Evolutionary conservation across 2,888 invertebrate genomes (phyloP).

Genomic region (Trilocha varians): DNA sequence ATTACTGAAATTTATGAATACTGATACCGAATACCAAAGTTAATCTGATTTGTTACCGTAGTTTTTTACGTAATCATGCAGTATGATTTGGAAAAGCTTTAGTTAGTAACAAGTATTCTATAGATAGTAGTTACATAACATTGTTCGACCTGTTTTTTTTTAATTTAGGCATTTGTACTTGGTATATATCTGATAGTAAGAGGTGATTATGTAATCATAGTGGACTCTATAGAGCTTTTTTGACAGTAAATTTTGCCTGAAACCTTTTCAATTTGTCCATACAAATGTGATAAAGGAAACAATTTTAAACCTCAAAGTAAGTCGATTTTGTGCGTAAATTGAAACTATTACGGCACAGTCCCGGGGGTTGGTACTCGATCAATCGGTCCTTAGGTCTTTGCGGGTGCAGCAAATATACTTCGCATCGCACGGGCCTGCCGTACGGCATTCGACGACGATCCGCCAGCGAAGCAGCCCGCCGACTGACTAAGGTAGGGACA

Average conservation of each 20-base stretch:
- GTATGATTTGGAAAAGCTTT: no score
- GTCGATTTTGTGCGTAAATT: slow-evolving; percentile 31
- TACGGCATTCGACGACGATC: slow-evolving; percentile 49
- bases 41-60: no score
- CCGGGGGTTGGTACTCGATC: slow-evolving; percentile 26
- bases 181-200: no score
- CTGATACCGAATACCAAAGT: no score
- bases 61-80: no score
- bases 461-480: slow-evolving; percentile 37
- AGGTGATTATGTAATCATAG: no score
- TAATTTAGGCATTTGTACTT: no score
- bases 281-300: background rate
- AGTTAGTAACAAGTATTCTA: no score
- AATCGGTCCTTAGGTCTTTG: slow-evolving; percentile 37
- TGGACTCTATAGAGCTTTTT: slow-evolving; percentile 5
- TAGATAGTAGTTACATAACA: no score
- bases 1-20: no score
- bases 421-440: slow-evolving; percentile 27
- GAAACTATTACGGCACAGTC: slow-evolving; percentile 19
- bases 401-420: slow-evolving; percentile 39
- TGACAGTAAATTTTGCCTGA: no score
- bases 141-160: no score
- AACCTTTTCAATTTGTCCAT: background rate
- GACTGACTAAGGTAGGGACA: slow-evolving; percentile 5
- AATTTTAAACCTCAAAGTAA: slow-evolving; percentile 19